Percentiles rank a stretch among this genome's conserved stretches.
These are phyloP conservation scores for Tetraneura akinire DNA, from an alignment of 1,140 invertebrate genomes.

Conservation along the genomic window DNA sequence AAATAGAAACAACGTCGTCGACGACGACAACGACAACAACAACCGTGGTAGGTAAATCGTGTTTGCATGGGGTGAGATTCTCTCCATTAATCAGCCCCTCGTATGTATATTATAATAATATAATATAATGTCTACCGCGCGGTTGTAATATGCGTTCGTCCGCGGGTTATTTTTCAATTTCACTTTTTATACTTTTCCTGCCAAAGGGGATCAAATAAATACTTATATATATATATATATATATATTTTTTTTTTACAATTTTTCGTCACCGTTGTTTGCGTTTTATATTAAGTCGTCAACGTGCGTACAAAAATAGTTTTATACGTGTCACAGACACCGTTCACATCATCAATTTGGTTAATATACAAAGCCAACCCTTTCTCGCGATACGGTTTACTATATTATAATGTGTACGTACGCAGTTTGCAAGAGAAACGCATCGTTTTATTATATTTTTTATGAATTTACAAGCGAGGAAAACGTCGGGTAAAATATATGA, in stretches of 20 bases:
- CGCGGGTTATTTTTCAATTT: conserved; percentile 22
- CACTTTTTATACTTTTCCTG: background rate
- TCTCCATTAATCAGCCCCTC: conserved; percentile 29
- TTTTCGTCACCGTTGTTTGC: background rate
- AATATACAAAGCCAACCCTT: conserved; percentile 14
- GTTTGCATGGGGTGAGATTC: background rate
- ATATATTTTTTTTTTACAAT: background rate
- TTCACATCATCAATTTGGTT: conserved; percentile 32
- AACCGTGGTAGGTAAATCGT: background rate
- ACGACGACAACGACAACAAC: too few species aligned
- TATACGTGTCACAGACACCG: background rate
- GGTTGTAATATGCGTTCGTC: too few species aligned
- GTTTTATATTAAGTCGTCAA: conserved; percentile 38
- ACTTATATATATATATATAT: too few species aligned
- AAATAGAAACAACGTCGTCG: conserved; percentile 13
- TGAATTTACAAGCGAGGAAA: too few species aligned
- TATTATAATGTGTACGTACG: too few species aligned
- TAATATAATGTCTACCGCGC: too few species aligned
- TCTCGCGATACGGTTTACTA: background rate
- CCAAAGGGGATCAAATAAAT: background rate
- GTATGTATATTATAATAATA: too few species aligned
- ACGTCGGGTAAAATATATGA: too few species aligned
- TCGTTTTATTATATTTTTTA: too few species aligned
- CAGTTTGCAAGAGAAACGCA: too few species aligned
- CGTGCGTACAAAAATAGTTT: too few species aligned